Conservation (phyloP, 1,140 invertebrate species). For the Euwallacea fornicatus region DNA sequence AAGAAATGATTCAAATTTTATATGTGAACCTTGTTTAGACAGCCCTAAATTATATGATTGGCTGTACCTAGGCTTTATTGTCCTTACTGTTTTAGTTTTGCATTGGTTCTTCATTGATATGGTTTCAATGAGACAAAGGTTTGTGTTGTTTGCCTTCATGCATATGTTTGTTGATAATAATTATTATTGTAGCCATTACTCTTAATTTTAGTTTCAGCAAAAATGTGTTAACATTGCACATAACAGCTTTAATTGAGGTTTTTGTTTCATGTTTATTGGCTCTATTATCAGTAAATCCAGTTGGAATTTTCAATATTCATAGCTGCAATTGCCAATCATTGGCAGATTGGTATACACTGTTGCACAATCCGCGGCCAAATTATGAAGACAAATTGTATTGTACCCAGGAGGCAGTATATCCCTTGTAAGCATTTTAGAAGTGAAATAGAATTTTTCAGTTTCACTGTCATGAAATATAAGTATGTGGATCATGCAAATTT, state of each 20-base stretch:
- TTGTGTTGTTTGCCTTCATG: too few relatives aligned
- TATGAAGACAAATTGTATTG: conserved; percentile 88
- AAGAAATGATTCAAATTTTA: conserved; percentile 63
- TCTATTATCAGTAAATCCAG: conserved; percentile 74
- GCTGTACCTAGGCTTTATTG: conserved; percentile 94
- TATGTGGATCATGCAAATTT: not conserved
- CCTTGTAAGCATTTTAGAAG: conserved; percentile 71
- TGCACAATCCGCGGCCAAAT: conserved; percentile 92
- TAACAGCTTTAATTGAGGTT: conserved; percentile 82
- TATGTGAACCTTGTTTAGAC: conserved; percentile 77
- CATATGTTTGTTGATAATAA: conserved; percentile 37
- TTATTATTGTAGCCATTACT: not conserved
- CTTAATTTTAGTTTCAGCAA: conserved; percentile 65
- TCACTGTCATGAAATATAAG: not conserved
- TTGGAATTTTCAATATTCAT: conserved; percentile 71
- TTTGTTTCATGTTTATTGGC: conserved; percentile 71
- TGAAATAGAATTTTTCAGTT: not conserved
- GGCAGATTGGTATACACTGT: conserved; percentile 94
- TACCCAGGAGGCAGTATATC: conserved; percentile 96
- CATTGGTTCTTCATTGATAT: conserved; percentile 92
- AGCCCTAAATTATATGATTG: conserved; percentile 86
- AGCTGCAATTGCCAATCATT: conserved; percentile 77
- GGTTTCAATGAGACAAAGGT: conserved; percentile 74
- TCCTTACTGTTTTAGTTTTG: conserved; percentile 77
- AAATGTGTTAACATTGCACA: conserved; percentile 70